These are phyloP conservation scores for Amia ocellicauda DNA, from an alignment of 2,113 vertebrate species.

Conservation along the genomic window DNA sequence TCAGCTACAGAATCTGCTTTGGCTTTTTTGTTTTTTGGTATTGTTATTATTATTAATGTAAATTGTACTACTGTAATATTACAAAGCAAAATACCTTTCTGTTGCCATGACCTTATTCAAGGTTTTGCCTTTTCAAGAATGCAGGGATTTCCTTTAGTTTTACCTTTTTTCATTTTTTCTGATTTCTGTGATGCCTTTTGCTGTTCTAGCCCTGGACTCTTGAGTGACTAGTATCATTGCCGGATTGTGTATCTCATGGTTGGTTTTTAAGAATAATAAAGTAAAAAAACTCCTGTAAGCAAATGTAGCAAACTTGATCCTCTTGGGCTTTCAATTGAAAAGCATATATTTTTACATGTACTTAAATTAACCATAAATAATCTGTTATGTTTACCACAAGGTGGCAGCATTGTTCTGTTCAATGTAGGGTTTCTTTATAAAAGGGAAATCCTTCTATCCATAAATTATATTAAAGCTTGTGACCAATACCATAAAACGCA, in stretches of 20 bases:
- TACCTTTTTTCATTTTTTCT: constrained; percentile 7
- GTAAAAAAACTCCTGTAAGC: constrained; percentile 13
- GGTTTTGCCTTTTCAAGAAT: constrained; percentile 8
- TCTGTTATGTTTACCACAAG: constrained; percentile 39
- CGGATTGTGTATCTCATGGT: constrained; percentile 17
- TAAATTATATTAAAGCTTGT: not conserved
- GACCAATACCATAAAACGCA: not conserved
- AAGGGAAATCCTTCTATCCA: not conserved
- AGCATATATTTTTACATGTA: too few relatives aligned
- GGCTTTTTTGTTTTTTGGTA: not conserved
- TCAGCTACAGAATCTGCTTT: not conserved
- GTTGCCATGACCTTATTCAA: constrained; percentile 13
- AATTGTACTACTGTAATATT: not conserved
- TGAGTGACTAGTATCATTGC: not conserved
- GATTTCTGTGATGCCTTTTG: not conserved
- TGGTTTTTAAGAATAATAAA: constrained; percentile 17
- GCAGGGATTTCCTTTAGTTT: constrained; percentile 10
- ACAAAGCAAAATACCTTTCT: constrained; percentile 7
- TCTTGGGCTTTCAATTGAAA: not conserved
- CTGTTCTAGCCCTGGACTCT: constrained; percentile 15
- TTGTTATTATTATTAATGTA: constrained; percentile 3
- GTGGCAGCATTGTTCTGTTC: constrained; percentile 33
- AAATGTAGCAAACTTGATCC: constrained; percentile 7
- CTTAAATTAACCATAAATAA: too few relatives aligned
- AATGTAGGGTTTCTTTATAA: not conserved